Conservation (phyloP, 2,888 invertebrate genomes). For the Sesamia inferens region DNA sequence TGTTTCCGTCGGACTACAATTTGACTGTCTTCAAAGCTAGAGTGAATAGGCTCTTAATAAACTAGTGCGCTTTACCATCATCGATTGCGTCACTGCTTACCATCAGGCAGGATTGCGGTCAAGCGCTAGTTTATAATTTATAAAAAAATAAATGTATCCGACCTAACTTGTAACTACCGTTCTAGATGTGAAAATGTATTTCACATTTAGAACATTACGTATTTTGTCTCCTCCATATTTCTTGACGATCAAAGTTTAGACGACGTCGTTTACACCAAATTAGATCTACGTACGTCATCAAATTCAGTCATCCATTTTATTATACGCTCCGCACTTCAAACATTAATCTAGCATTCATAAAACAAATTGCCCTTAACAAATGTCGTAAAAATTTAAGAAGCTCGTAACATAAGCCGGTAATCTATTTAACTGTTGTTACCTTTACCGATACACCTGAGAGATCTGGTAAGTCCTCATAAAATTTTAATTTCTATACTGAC, state of each 20-base stretch:
- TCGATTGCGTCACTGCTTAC: too few species aligned
- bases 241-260: conserved; percentile 4
- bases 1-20: too few species aligned
- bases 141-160: too few species aligned
- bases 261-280: conserved; percentile 26
- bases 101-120: too few species aligned
- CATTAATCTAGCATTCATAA: conserved; percentile 60
- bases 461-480: conserved; percentile 74
- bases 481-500: conserved; percentile 82
- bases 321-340: conserved; percentile 39
- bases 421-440: conserved; percentile 66
- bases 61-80: too few species aligned
- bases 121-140: too few species aligned
- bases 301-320: conserved; percentile 42
- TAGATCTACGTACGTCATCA: conserved; percentile 20
- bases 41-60: too few species aligned
- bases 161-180: not conserved
- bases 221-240: conserved; percentile 2
- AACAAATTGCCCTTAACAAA: conserved; percentile 65
- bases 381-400: conserved; percentile 68
- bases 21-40: too few species aligned
- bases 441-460: conserved; percentile 69
- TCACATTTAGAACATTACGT: not conserved
- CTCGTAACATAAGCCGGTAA: conserved; percentile 73
- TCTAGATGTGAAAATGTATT: not conserved